Evolutionary conservation across 2,797 vertebrate species (phyloP), one percentile per base, ranked within the genome.

Genomic region (Coranthus polyacanthus): DNA sequence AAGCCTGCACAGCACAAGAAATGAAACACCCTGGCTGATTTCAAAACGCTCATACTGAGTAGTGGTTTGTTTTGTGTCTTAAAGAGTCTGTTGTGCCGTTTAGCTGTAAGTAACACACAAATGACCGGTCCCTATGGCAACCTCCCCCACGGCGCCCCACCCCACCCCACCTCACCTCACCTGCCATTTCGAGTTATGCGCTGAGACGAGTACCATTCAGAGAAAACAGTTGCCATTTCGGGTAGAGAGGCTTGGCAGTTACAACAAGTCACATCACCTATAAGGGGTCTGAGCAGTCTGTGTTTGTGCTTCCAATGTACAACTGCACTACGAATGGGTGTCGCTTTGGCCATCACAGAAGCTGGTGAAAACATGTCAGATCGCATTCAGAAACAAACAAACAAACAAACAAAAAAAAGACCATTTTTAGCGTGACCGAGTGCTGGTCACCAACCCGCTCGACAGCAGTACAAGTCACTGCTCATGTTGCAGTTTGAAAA

Each of bases 41-140:
- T 37, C 20, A 63, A 53, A 65, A 77, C 56, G 55, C 65, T 84
- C 63, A 68, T 52, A 70, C 58, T 52, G 62, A 86, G 64, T 24
- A 53, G 62, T 44, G 51, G 81, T 73, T 70, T 17, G 53, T 44
- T 57, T 16, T 47, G 49, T 18, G 2, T 63, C 39, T 49, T 9
- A 22, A 6, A 68, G 45, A 58, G 62, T 72, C 75, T 21, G 55
- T 70, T 64, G 72, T 53, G 76, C 72, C 43, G 60, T n/a, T 75
- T 73, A 68, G 67, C 78, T 21, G 17, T 34, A 58, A 75, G 68
- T 80, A 57, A 84, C 61, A 58, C 54, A 68, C 57, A 83, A 63
- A 78, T 72, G 63, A 59, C 68, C 10, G 1, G 70, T 90, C 67
- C 59, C 82, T 53, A 86, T 83, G 88, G 75, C 78, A 82, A 87